Percentiles rank a stretch among this genome's conserved stretches.
These are phyloP conservation scores for Pogonomyrmex barbatus DNA, from an alignment of 1,140 invertebrate genomes.

Conservation along the genomic window DNA sequence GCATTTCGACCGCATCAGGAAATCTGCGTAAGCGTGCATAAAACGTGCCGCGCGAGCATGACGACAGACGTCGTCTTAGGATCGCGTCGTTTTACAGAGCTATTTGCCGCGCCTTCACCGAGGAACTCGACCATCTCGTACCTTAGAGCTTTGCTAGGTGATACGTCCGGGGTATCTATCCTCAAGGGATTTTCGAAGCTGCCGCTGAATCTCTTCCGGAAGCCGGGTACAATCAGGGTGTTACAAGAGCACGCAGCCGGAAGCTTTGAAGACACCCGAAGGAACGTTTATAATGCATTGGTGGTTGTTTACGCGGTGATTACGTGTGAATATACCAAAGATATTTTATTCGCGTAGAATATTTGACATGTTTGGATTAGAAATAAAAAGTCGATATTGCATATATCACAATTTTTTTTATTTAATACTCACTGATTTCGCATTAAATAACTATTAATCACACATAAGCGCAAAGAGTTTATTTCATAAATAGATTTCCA, in stretches of 20 bases:
- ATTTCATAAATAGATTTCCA: no score
- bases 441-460: neutral
- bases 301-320: neutral
- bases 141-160: neutral
- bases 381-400: neutral
- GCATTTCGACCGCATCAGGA: no score
- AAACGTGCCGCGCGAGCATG: slow-evolving; percentile 71
- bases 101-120: neutral
- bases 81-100: slow-evolving; percentile 17
- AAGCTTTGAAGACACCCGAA: neutral
- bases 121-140: neutral
- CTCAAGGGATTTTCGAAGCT: neutral
- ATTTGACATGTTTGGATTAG: neutral
- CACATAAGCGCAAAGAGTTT: neutral
- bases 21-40: slow-evolving; percentile 62
- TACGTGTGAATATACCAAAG: neutral
- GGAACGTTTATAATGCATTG: slow-evolving; percentile 24
- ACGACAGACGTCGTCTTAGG: slow-evolving; percentile 69
- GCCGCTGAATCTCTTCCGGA: neutral
- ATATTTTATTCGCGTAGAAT: slow-evolving; percentile 24
- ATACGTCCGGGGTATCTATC: slow-evolving; percentile 1
- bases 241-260: neutral
- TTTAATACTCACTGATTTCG: neutral
- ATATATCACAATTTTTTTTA: neutral
- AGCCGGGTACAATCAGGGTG: slow-evolving; percentile 12